phyloP scores from a whole-genome alignment of 64 coral and sea anemone species.

The Platygyra sinensis region DNA sequence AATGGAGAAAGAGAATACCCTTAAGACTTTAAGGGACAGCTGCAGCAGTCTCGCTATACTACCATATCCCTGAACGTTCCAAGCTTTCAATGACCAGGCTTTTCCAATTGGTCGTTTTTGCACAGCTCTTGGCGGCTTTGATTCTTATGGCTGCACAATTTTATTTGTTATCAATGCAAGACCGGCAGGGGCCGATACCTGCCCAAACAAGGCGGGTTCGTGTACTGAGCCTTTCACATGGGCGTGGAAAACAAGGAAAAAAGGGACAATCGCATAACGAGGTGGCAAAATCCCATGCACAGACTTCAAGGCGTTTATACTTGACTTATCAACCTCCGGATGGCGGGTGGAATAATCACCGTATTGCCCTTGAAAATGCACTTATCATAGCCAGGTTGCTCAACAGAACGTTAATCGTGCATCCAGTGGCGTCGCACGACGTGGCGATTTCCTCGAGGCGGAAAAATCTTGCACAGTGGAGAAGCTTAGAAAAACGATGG shows the following conservation, averaged over 20 bases:
- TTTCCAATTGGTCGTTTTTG: constrained; percentile 6
- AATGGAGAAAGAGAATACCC: background rate
- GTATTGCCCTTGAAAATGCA: constrained; percentile 60
- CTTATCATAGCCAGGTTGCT: constrained; percentile 48
- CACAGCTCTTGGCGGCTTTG: background rate
- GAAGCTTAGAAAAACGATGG: constrained; percentile 18
- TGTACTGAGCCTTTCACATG: background rate
- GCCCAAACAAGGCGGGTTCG: background rate
- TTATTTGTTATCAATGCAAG: constrained; percentile 25
- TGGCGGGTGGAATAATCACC: constrained; percentile 61
- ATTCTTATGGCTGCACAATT: constrained; percentile 10
- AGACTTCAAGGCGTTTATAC: constrained; percentile 50
- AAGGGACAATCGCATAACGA: constrained; percentile 30
- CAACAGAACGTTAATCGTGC: constrained; percentile 44
- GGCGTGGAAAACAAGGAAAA: background rate
- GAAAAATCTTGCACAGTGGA: constrained; percentile 39
- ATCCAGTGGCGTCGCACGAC: constrained; percentile 52
- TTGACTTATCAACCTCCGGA: constrained; percentile 61
- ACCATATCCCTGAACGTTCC: background rate
- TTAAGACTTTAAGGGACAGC: background rate
- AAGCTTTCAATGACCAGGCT: constrained; percentile 11
- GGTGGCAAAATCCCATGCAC: constrained; percentile 26
- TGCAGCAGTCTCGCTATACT: background rate
- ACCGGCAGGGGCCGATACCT: background rate
- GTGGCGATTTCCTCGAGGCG: constrained; percentile 1